Conservation (phyloP, 2,797 vertebrate species). For the Micropoecilia bifurca region DNA sequence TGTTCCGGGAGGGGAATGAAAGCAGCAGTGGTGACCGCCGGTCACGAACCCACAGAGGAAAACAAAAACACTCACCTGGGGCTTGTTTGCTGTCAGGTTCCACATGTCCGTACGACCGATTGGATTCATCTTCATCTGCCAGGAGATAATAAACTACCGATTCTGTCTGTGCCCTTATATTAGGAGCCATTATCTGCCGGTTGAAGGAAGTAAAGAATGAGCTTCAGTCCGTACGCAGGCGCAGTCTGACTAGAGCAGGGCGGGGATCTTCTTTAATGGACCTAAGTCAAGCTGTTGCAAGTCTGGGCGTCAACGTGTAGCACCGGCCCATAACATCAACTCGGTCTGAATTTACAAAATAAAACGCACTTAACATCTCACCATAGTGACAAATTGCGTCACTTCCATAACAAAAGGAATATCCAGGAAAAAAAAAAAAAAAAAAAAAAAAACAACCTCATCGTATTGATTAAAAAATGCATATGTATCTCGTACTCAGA, state of each 20-base stretch:
- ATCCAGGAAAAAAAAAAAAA: neutral
- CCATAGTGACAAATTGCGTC: neutral
- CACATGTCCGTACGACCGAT: neutral
- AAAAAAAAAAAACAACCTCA: neutral
- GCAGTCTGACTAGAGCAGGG: neutral
- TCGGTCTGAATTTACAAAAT: neutral
- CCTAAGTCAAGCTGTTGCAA: neutral
- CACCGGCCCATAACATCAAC: too few relatives aligned
- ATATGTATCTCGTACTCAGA: too few relatives aligned
- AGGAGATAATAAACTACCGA: conserved; percentile 40
- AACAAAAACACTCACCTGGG: neutral
- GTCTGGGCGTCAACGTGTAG: neutral
- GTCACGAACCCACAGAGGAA: neutral
- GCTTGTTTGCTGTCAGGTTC: conserved; percentile 30
- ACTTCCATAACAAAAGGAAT: neutral
- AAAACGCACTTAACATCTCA: neutral
- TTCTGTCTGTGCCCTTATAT: neutral
- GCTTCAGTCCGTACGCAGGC: neutral
- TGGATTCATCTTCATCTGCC: neutral
- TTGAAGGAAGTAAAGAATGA: rapidly evolving
- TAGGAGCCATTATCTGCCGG: conserved; percentile 41
- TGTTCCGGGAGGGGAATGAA: neutral
- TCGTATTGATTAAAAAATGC: too few relatives aligned
- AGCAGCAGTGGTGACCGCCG: neutral
- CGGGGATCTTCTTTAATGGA: neutral